Conservation (phyloP, 2,888 invertebrate genomes). For the Hymenopus coronatus region DNA sequence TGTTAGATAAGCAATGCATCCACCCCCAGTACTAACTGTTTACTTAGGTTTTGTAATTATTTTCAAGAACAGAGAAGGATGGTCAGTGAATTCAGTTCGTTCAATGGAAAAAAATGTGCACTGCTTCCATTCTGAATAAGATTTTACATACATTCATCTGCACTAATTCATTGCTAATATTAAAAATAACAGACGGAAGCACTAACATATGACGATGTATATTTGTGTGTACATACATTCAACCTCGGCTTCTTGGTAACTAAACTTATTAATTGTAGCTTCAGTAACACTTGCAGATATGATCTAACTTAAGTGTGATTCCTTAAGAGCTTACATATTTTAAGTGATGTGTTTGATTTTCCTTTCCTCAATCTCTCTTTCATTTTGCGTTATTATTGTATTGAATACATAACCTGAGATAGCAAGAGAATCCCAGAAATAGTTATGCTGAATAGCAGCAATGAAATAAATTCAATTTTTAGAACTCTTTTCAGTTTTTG, state of each 20-base stretch:
- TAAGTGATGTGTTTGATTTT: not conserved
- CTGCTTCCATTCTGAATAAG: not conserved
- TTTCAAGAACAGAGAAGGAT: not conserved
- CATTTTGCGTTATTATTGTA: not conserved
- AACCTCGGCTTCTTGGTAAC: not conserved
- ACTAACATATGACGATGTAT: not conserved
- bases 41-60: not conserved
- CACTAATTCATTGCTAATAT: not conserved
- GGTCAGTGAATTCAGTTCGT: not conserved
- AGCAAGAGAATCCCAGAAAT: not conserved
- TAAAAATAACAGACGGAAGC: not conserved
- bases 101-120: not conserved
- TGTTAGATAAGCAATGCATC: not conserved
- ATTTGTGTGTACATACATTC: not conserved
- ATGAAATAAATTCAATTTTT: not conserved
- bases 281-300: not conserved
- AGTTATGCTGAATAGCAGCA: not conserved
- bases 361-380: not conserved
- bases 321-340: not conserved
- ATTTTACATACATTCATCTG: not conserved
- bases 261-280: not conserved
- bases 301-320: not conserved
- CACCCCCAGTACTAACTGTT: not conserved
- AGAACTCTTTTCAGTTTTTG: not conserved
- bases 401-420: not conserved